Evolutionary conservation across 1,140 invertebrate genomes (phyloP).

Genomic region (Mycetomoellerius zeteki): DNA sequence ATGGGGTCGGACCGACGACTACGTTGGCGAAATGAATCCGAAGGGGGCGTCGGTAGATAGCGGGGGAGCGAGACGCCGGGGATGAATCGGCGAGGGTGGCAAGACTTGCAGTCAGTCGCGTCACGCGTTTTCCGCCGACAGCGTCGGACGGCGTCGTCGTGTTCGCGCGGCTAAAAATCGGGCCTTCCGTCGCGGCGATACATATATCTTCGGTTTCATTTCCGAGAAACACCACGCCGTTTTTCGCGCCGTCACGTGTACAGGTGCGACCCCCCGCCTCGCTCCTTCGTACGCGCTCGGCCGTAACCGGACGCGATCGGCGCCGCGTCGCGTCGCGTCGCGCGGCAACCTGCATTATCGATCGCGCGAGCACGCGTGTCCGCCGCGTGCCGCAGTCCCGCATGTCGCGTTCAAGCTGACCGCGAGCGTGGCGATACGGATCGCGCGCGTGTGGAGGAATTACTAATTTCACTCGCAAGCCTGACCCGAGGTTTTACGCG

Average conservation of each 20-base stretch:
- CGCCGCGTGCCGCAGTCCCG: conserved; percentile 66
- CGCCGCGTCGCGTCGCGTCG: conserved; percentile 3
- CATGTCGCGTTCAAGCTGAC: conserved; percentile 39
- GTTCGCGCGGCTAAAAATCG: background rate
- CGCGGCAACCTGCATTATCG: conserved; percentile 75
- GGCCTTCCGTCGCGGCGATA: too few species aligned
- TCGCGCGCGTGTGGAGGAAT: background rate
- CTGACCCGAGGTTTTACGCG: background rate
- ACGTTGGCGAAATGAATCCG: conserved; percentile 70
- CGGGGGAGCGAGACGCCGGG: conserved; percentile 57
- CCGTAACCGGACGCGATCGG: conserved; percentile 6
- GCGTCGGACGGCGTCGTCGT: conserved; percentile 43
- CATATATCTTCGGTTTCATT: background rate
- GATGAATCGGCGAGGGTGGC: conserved; percentile 77
- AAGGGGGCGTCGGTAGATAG: conserved; percentile 63
- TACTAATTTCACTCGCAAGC: background rate
- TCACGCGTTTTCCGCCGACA: conserved; percentile 76
- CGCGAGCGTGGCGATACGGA: background rate
- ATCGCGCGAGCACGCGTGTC: conserved; percentile 53
- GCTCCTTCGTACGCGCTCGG: background rate
- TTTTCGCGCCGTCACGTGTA: conserved; percentile 7
- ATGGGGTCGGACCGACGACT: conserved; percentile 68
- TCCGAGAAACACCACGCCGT: background rate
- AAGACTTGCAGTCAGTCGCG: conserved; percentile 79
- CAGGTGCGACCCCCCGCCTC: background rate